Percentiles rank a stretch among this genome's conserved stretches.
Evolutionary conservation across 2,888 invertebrate species (phyloP).

Genomic region (Drosophila subquinaria): DNA sequence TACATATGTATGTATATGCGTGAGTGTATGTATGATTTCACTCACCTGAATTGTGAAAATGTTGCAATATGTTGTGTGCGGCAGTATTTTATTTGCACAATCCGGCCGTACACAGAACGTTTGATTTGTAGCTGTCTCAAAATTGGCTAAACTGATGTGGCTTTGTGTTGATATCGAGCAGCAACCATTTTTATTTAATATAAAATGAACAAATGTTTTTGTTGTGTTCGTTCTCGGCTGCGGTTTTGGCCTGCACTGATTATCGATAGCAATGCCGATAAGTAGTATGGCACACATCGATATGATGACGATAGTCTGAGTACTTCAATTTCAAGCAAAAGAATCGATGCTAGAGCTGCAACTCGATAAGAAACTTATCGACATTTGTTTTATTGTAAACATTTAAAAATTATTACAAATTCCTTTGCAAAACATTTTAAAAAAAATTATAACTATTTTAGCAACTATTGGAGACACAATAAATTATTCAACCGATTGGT

Average conservation of each 20-base stretch:
- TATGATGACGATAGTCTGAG: conserved; percentile 19
- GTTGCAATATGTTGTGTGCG: conserved; percentile 64
- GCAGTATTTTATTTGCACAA: conserved; percentile 41
- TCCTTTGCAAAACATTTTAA: background rate
- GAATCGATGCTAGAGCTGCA: conserved; percentile 51
- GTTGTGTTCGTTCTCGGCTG: conserved; percentile 52
- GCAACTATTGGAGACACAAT: too few relatives aligned
- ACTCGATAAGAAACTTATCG: conserved; percentile 15
- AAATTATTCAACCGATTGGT: too few relatives aligned
- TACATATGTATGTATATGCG: conserved; percentile 1
- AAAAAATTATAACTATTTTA: background rate
- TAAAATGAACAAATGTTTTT: conserved; percentile 69
- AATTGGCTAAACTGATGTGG: conserved; percentile 43
- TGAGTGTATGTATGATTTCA: conserved; percentile 56
- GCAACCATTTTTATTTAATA: conserved; percentile 67
- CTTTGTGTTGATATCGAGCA: conserved; percentile 27
- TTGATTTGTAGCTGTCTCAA: conserved; percentile 36
- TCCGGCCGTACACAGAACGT: conserved; percentile 32
- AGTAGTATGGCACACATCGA: conserved; percentile 19
- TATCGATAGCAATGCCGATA: conserved; percentile 44
- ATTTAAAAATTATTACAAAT: background rate
- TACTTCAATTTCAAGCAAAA: background rate
- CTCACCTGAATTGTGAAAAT: conserved; percentile 69
- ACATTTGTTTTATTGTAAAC: background rate
- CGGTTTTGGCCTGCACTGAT: conserved; percentile 40